Conservation (phyloP, 2,888 invertebrate genomes). For the Fissipunctia ypsillon region DNA sequence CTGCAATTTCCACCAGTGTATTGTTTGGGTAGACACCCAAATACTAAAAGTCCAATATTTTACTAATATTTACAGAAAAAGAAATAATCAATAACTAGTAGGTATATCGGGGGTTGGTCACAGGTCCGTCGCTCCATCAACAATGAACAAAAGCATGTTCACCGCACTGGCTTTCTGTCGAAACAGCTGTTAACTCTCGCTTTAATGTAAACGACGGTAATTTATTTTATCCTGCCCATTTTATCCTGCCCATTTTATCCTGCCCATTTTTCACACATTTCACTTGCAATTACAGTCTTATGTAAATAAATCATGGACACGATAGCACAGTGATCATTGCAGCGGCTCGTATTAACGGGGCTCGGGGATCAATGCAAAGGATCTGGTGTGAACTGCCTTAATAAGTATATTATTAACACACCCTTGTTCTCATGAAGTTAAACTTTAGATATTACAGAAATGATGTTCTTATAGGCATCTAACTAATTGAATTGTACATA, state of each 20-base stretch:
- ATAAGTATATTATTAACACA: slow-evolving; percentile 19
- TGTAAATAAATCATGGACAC: slow-evolving; percentile 53
- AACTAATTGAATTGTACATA: neutral
- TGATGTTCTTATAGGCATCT: neutral
- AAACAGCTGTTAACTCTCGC: neutral
- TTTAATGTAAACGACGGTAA: neutral
- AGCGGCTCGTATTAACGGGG: slow-evolving; percentile 31
- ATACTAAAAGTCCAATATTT: neutral
- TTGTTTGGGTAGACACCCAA: too few relatives aligned
- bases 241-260: too few relatives aligned
- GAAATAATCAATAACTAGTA: neutral
- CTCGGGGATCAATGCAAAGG: slow-evolving; percentile 45
- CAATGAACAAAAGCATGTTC: too few relatives aligned
- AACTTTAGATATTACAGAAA: neutral
- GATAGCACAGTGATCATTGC: slow-evolving; percentile 49
- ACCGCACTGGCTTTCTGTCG: too few relatives aligned
- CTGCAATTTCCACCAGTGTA: too few relatives aligned
- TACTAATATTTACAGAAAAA: neutral
- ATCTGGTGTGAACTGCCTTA: slow-evolving; percentile 29
- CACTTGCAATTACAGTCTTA: slow-evolving; percentile 22
- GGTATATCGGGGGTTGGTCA: neutral
- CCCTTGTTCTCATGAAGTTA: neutral
- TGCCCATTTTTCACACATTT: slow-evolving; percentile 18
- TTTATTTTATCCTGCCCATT: too few relatives aligned
- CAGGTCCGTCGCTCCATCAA: neutral